Evolutionary conservation across 1,140 invertebrate genomes (phyloP).

Genomic region (Heliconius himera): DNA sequence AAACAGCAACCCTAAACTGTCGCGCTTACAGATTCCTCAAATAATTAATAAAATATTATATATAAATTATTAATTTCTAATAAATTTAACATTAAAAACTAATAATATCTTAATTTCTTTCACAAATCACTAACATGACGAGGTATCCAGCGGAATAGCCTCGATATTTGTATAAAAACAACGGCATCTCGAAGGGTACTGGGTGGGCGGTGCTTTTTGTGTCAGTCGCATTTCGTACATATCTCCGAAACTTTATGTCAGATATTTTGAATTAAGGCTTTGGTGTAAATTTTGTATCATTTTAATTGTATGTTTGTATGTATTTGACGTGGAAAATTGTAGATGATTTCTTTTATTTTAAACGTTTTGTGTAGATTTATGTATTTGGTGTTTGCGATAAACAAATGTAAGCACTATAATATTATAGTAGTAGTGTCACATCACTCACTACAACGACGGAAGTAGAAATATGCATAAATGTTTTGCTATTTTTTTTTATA

Average conservation of each 20-base stretch:
- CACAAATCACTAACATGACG: neutral
- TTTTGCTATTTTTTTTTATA: too few species aligned
- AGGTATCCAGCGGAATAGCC: neutral
- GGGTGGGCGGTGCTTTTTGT: constrained; percentile 23
- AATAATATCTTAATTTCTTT: constrained; percentile 24
- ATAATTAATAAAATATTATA: too few species aligned
- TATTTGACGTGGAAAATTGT: neutral
- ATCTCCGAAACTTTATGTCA: constrained; percentile 19
- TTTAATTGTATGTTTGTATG: neutral
- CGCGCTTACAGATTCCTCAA: too few species aligned
- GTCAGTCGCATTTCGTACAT: constrained; percentile 18
- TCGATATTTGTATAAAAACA: constrained; percentile 23
- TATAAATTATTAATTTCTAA: neutral
- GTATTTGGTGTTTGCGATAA: too few species aligned
- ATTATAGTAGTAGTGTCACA: neutral
- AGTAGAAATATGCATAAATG: too few species aligned
- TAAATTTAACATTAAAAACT: neutral
- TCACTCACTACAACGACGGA: too few species aligned
- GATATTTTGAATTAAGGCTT: constrained; percentile 24
- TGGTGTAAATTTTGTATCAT: constrained; percentile 12
- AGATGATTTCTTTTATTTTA: neutral
- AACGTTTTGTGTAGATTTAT: too few species aligned
- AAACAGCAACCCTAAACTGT: too few species aligned
- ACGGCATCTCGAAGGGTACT: constrained; percentile 15
- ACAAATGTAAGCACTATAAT: neutral